Conservation (phyloP, 2,888 invertebrate species). For the Agonopterix alstromeriana region DNA sequence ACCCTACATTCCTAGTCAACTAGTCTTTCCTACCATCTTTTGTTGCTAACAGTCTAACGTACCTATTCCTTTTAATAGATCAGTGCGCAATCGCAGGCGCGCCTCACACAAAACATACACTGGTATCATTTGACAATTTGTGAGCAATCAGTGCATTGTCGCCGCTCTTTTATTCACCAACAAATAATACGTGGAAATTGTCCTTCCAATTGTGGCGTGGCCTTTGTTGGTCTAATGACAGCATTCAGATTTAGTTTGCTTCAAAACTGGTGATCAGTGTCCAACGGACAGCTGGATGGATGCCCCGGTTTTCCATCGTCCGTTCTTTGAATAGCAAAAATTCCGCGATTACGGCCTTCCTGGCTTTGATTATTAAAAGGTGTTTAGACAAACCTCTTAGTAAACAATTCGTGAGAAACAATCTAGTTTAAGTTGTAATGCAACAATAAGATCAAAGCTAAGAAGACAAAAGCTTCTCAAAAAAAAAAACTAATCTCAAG, state of each 20-base stretch:
- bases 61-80: slow-evolving; percentile 50
- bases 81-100: slow-evolving; percentile 43
- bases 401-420: no score
- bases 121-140: slow-evolving; percentile 76
- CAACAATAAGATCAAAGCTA: no score
- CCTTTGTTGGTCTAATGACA: slow-evolving; percentile 72
- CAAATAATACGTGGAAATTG: slow-evolving; percentile 76
- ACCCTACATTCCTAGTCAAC: no score
- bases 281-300: slow-evolving; percentile 35
- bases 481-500: not conserved
- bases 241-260: slow-evolving; percentile 59
- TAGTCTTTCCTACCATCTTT: no score
- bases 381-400: no score
- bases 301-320: slow-evolving; percentile 21
- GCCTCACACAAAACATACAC: slow-evolving; percentile 66
- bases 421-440: no score
- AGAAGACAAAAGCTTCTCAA: not conserved
- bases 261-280: slow-evolving; percentile 58
- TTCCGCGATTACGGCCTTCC: no score
- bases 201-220: slow-evolving; percentile 62
- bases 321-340: not conserved
- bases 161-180: slow-evolving; percentile 72
- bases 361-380: no score
- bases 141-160: slow-evolving; percentile 76
- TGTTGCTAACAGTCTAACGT: slow-evolving; percentile 2